phyloP scores from a whole-genome alignment of 2,888 invertebrate species.

The Ophion ventricosus region DNA sequence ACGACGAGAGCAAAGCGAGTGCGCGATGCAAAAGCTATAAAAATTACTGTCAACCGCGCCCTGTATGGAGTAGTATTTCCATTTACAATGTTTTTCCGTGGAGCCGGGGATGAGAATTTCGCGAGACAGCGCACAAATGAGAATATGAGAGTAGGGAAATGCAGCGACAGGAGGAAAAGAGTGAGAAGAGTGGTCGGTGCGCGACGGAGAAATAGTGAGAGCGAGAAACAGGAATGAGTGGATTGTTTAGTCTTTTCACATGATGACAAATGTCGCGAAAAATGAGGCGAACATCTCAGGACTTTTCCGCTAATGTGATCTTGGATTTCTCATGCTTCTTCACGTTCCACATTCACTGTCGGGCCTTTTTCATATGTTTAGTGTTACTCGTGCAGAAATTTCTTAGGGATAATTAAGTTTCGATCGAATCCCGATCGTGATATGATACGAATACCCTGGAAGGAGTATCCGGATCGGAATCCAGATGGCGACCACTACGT shows the following conservation, averaged over 20 bases:
- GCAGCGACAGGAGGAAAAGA: conserved; percentile 3
- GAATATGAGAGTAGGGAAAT: conserved; percentile 1
- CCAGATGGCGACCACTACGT: too few species aligned
- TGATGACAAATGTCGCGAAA: conserved; percentile 24
- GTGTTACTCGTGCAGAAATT: too few species aligned
- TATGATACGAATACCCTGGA: too few species aligned
- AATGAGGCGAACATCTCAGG: conserved; percentile 51
- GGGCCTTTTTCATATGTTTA: too few species aligned
- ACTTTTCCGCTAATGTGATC: conserved; percentile 33
- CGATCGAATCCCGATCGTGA: too few species aligned
- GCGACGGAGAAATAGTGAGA: not conserved
- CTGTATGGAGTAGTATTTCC: conserved; percentile 22
- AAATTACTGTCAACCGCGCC: conserved; percentile 35
- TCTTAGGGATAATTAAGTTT: too few species aligned
- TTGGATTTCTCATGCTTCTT: conserved; percentile 18
- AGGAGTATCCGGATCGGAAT: too few species aligned
- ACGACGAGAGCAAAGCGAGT: conserved; percentile 23
- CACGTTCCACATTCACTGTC: not conserved
- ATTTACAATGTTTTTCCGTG: conserved; percentile 6
- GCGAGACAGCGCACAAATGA: conserved; percentile 1
- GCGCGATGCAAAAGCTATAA: not conserved
- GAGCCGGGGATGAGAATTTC: conserved; percentile 17
- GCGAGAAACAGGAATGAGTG: too few species aligned
- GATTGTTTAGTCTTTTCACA: too few species aligned
- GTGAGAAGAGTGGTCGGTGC: conserved; percentile 5